Evolutionary conservation across 2,888 invertebrate species (phyloP).

Genomic region (Chloromyia formosa): DNA sequence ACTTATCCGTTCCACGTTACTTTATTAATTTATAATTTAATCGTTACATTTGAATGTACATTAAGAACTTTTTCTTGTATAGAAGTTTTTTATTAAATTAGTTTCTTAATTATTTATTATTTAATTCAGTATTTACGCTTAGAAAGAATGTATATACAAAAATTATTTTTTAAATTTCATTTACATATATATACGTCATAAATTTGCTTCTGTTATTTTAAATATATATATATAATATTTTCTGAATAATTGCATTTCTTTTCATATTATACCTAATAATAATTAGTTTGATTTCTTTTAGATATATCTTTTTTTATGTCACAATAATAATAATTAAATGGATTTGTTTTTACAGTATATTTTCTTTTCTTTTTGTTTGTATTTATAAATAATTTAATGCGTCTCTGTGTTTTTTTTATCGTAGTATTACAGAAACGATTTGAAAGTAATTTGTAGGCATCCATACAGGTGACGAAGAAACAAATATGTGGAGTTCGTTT

Average conservation of each 20-base stretch:
- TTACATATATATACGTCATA: conserved; percentile 43
- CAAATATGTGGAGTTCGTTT: neutral
- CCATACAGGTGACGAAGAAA: conserved; percentile 36
- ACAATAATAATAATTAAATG: conserved; percentile 31
- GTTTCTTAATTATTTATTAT: conserved; percentile 24
- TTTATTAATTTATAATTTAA: conserved; percentile 21
- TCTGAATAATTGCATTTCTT: conserved; percentile 30
- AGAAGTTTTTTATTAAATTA: conserved; percentile 1
- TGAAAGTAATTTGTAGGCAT: conserved; percentile 18
- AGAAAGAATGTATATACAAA: conserved; percentile 24
- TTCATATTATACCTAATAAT: conserved; percentile 28
- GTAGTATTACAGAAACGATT: neutral
- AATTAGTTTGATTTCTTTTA: conserved; percentile 9
- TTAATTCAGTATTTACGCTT: conserved; percentile 27
- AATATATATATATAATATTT: neutral
- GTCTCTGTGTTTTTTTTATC: no score
- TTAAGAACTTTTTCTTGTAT: conserved; percentile 1
- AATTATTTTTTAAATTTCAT: conserved; percentile 21
- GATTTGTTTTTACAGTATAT: conserved; percentile 6
- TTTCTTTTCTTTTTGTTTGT: neutral
- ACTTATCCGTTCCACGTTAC: neutral
- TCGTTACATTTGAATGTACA: conserved; percentile 20
- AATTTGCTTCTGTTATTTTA: conserved; percentile 25
- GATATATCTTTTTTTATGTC: conserved; percentile 1
- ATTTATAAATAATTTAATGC: neutral